Percentiles rank a stretch among this genome's conserved stretches.
Conservation (phyloP, 2,797 vertebrate genomes). For the Nasua narica region DNA sequence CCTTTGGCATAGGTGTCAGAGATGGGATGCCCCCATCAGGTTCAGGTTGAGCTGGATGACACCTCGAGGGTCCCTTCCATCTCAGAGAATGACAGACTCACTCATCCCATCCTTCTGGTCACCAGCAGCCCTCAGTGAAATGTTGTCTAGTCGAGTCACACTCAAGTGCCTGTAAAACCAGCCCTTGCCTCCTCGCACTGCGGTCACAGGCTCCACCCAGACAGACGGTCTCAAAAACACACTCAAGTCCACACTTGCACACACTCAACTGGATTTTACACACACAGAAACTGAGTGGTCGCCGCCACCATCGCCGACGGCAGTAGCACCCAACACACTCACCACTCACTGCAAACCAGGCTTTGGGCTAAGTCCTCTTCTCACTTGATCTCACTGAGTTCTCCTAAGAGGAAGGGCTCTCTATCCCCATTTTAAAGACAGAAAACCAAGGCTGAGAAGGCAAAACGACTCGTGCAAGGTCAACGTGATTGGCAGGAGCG, state of each 20-base stretch:
- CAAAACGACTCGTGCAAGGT: neutral
- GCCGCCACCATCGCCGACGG: accelerated
- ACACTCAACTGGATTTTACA: too few species aligned
- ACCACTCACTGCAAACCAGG: neutral
- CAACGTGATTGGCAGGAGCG: neutral
- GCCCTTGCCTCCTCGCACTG: neutral
- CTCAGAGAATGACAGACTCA: neutral
- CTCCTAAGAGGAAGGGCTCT: neutral
- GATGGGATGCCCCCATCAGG: neutral
- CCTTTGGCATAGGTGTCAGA: neutral
- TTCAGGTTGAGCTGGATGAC: neutral
- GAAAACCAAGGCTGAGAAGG: neutral
- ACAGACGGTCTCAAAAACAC: neutral
- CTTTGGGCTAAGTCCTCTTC: neutral
- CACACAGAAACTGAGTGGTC: neutral
- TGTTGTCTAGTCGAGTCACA: neutral
- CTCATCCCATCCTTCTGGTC: neutral
- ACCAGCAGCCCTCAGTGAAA: neutral
- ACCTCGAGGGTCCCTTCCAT: neutral
- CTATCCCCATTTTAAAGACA: neutral
- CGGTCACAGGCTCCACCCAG: neutral
- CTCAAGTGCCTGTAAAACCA: neutral
- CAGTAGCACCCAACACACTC: accelerated
- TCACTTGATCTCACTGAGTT: neutral
- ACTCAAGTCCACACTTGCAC: neutral